These are phyloP conservation scores for Cryptotis parvus DNA, from an alignment of 2,113 vertebrate species.

Conservation along the genomic window DNA sequence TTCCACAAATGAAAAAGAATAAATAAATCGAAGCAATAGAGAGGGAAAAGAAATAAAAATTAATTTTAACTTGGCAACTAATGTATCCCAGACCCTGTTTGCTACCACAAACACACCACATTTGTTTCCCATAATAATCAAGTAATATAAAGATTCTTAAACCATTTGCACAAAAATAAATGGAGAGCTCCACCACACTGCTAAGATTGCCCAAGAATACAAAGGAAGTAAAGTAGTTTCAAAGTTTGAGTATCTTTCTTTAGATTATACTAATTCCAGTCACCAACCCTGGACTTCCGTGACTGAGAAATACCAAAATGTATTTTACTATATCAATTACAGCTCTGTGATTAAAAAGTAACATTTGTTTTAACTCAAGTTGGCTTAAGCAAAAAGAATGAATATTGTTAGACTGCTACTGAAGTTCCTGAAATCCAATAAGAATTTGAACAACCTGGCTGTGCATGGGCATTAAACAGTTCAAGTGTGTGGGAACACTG, in stretches of 20 bases:
- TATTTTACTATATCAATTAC: not conserved
- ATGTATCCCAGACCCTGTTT: not conserved
- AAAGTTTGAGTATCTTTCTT: not conserved
- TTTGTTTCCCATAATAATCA: not conserved
- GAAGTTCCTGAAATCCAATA: not conserved
- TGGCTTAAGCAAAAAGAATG: not conserved
- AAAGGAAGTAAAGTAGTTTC: not conserved
- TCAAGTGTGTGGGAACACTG: no score
- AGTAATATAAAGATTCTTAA: not conserved
- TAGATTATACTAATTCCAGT: not conserved
- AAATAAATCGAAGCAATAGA: no score
- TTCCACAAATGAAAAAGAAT: no score
- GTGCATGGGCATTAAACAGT: not conserved
- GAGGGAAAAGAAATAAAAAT: not conserved
- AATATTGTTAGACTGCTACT: not conserved
- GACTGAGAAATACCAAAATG: not conserved
- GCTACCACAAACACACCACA: not conserved
- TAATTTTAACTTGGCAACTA: not conserved
- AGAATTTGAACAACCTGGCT: not conserved
- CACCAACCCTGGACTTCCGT: not conserved
- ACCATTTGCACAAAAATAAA: not conserved
- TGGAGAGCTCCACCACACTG: not conserved
- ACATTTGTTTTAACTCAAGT: constrained; percentile 5
- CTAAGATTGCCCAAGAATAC: not conserved
- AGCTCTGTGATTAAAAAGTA: not conserved